A percentile compares a stretch with the other conserved stretches of the same genome.
Evolutionary conservation across 2,888 invertebrate genomes (phyloP).

Genomic region (Nomada flava): DNA sequence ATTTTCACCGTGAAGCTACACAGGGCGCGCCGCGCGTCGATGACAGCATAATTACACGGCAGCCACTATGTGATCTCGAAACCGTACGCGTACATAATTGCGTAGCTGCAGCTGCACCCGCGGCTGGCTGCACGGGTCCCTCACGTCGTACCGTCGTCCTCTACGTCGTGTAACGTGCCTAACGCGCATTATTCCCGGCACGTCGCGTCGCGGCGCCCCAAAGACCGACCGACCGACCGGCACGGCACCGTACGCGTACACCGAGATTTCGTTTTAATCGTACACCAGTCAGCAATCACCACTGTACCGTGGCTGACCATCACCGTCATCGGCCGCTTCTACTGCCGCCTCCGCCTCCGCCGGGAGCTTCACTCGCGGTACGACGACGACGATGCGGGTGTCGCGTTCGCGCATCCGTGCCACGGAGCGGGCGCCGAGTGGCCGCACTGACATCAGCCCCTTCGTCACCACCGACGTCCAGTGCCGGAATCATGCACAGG

Average conservation of each 20-base stretch:
- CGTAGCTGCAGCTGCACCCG: conserved; percentile 83
- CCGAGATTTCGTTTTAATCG: conserved; percentile 44
- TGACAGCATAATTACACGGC: conserved; percentile 84
- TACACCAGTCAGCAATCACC: conserved; percentile 59
- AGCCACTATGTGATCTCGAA: conserved; percentile 85
- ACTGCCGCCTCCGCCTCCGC: conserved; percentile 71
- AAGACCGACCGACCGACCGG: conserved; percentile 61
- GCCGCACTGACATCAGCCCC: conserved; percentile 71
- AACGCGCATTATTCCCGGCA: conserved; percentile 79
- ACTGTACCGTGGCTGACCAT: conserved; percentile 64
- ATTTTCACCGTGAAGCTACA: conserved; percentile 87
- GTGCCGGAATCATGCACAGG: conserved; percentile 65
- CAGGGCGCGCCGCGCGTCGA: conserved; percentile 81
- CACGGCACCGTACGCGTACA: conserved; percentile 65
- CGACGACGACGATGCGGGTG: conserved; percentile 67
- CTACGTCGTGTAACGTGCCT: conserved; percentile 76
- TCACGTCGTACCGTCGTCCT: conserved; percentile 68
- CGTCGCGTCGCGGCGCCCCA: conserved; percentile 56
- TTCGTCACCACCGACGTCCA: conserved; percentile 67
- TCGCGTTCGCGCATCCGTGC: conserved; percentile 79
- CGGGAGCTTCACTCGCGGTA: conserved; percentile 61
- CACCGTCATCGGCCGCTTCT: conserved; percentile 58
- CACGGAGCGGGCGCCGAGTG: conserved; percentile 73
- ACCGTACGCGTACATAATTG: conserved; percentile 86
- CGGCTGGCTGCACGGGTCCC: conserved; percentile 61